These are phyloP conservation scores for Melanocharis versteri DNA, from an alignment of 2,113 vertebrate species.

Conservation along the genomic window DNA sequence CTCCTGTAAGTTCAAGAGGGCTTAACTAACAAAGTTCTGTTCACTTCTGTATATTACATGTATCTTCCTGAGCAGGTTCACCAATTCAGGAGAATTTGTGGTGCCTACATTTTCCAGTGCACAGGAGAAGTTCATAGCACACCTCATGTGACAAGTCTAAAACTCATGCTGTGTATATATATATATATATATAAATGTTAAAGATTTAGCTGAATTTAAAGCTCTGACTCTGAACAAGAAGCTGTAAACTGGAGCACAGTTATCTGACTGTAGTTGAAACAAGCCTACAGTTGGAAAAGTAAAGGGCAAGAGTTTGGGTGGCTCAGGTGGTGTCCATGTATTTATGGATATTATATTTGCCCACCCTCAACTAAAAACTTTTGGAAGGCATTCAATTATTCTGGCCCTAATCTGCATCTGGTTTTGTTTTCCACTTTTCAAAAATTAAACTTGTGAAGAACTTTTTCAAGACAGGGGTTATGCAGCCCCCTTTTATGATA, in stretches of 20 bases:
- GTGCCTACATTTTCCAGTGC: neutral
- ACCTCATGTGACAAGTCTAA: neutral
- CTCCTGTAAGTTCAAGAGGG: neutral
- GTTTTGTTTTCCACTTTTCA: neutral
- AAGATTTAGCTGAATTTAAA: neutral
- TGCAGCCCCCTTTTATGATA: neutral
- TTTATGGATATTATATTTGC: neutral
- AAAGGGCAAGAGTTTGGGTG: neutral
- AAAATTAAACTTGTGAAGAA: neutral
- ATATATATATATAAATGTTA: no score
- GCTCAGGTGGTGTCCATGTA: neutral
- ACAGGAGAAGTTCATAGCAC: neutral
- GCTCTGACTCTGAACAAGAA: neutral
- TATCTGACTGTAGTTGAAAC: neutral
- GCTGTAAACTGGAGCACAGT: neutral
- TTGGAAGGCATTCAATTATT: neutral
- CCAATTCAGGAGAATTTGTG: neutral
- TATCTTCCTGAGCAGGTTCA: neutral
- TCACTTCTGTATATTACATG: neutral
- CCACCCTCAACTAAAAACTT: neutral
- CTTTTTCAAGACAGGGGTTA: neutral
- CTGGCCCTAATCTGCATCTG: neutral
- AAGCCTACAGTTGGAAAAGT: neutral
- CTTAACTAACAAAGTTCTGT: neutral
- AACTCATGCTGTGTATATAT: neutral